A percentile compares a stretch with the other conserved stretches of the same genome.
These are phyloP conservation scores for Doryteuthis pealeii DNA, from an alignment of 1,140 invertebrate species.

Conservation along the genomic window DNA sequence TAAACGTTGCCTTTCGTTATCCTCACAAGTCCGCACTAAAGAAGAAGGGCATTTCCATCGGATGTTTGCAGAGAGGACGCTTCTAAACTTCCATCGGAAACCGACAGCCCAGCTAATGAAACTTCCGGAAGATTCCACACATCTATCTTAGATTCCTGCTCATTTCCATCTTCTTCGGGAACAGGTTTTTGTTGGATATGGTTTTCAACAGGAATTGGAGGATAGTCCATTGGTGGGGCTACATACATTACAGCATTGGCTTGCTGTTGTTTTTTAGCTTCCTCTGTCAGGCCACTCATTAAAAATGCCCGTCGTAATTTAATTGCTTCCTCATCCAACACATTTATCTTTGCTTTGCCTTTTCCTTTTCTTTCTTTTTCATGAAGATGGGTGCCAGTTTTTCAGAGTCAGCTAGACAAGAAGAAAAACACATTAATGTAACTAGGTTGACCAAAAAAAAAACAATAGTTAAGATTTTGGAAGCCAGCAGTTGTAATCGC, in stretches of 20 bases:
- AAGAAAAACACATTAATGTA: conserved; percentile 12
- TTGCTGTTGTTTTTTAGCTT: conserved; percentile 33
- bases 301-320: conserved; percentile 42
- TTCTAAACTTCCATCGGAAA: too few relatives aligned
- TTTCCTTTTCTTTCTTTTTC: conserved; percentile 24
- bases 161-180: not conserved
- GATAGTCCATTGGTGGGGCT: conserved; percentile 22
- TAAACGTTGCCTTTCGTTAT: too few relatives aligned
- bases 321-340: conserved; percentile 36
- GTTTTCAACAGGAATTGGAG: conserved; percentile 36
- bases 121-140: conserved; percentile 22
- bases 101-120: not conserved
- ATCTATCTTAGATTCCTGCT: conserved; percentile 13
- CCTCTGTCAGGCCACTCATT: conserved; percentile 49
- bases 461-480: too few relatives aligned
- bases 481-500: too few relatives aligned
- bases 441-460: too few relatives aligned
- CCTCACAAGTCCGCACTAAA: too few relatives aligned
- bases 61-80: too few relatives aligned
- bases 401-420: conserved; percentile 11
- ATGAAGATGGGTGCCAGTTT: conserved; percentile 47
- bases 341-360: not conserved
- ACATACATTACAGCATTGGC: not conserved
- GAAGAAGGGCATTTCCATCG: too few relatives aligned
- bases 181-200: conserved; percentile 39